Evolutionary conservation across 37 sponge, comb jelly and placozoan genomes (phyloP).

Genomic region (Oopsacas minuta): DNA sequence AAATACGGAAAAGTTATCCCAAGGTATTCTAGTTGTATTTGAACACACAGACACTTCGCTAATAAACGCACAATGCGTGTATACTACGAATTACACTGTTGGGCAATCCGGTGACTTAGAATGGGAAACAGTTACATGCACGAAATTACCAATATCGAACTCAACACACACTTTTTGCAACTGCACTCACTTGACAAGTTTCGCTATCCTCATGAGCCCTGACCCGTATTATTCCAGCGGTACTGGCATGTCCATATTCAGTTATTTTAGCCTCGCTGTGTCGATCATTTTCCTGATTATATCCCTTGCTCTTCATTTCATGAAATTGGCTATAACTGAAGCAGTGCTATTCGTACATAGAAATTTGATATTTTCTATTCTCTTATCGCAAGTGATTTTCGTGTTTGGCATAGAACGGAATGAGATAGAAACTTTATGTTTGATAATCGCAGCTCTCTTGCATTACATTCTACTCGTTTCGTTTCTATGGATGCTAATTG

Average conservation of each 20-base stretch:
- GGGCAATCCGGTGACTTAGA: not conserved
- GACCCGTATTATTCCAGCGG: slow-evolving; percentile 5
- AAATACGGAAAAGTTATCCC: not conserved
- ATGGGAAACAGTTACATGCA: not conserved
- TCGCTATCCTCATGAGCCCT: slow-evolving; percentile 58
- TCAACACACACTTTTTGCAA: slow-evolving; percentile 38
- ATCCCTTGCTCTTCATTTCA: slow-evolving; percentile 34
- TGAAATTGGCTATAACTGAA: not conserved
- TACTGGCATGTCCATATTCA: slow-evolving; percentile 12
- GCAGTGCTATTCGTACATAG: slow-evolving; percentile 32
- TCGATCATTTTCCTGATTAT: slow-evolving; percentile 42
- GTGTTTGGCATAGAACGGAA: slow-evolving; percentile 54
- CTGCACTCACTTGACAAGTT: slow-evolving; percentile 57
- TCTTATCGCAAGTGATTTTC: slow-evolving; percentile 48
- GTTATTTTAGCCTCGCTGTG: slow-evolving; percentile 43
- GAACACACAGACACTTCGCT: not conserved
- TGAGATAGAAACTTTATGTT: slow-evolving; percentile 38
- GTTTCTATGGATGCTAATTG: slow-evolving; percentile 55
- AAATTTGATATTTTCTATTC: slow-evolving; percentile 49
- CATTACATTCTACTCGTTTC: slow-evolving; percentile 56
- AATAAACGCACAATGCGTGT: not conserved
- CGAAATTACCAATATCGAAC: not conserved
- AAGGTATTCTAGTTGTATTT: not conserved
- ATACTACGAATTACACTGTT: not conserved
- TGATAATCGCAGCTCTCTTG: slow-evolving; percentile 34